Conservation (phyloP, 2,797 vertebrate species). For the Pelodytes ibericus region DNA sequence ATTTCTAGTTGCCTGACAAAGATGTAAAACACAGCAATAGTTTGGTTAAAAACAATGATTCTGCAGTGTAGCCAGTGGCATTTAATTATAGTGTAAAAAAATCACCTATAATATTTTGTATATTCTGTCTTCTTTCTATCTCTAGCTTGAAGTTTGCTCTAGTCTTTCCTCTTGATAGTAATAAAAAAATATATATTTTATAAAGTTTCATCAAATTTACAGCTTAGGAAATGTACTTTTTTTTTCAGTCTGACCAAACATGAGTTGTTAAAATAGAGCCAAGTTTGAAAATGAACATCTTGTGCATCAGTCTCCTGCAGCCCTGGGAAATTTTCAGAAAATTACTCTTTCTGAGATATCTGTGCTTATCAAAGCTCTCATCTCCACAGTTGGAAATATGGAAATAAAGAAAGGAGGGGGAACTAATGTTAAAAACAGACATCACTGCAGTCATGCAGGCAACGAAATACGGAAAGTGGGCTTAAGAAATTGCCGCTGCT, state of each 20-base stretch:
- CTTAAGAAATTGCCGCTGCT: conserved; percentile 50
- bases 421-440: conserved; percentile 55
- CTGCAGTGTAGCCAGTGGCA: no score
- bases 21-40: no score
- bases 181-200: conserved; percentile 6
- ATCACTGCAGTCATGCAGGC: conserved; percentile 33
- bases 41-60: no score
- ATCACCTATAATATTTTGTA: no score
- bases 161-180: background rate
- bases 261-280: conserved; percentile 10
- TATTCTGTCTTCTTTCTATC: no score
- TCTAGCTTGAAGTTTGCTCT: no score
- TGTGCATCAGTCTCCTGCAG: conserved; percentile 53
- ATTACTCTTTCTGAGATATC: conserved; percentile 60
- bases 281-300: conserved; percentile 61
- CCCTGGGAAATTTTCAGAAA: conserved; percentile 61
- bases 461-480: conserved; percentile 9
- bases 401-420: conserved; percentile 50
- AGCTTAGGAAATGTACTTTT: background rate
- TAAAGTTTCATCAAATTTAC: background rate
- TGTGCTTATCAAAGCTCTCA: conserved; percentile 63
- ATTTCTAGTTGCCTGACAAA: no score
- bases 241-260: background rate
- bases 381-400: conserved; percentile 55
- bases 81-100: no score